Evolutionary conservation across 2,888 invertebrate genomes (phyloP).

Genomic region (Sesia apiformis): DNA sequence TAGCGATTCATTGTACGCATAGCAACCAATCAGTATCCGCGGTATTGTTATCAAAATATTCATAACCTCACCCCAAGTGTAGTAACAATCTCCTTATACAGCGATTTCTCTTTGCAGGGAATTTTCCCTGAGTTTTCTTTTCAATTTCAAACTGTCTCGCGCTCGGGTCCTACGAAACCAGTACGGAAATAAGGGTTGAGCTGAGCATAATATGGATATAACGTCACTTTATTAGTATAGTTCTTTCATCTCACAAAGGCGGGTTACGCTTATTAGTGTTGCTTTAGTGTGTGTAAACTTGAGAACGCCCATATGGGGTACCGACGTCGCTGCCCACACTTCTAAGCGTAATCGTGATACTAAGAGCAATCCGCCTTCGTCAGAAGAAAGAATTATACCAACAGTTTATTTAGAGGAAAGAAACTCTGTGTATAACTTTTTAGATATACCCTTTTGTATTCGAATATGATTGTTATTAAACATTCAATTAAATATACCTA

Average conservation of each 20-base stretch:
- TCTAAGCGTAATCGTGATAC: too few relatives aligned
- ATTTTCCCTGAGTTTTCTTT: constrained; percentile 10
- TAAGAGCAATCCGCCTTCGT: too few relatives aligned
- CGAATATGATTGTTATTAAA: too few relatives aligned
- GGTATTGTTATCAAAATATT: constrained; percentile 9
- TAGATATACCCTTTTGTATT: too few relatives aligned
- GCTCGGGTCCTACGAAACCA: constrained; percentile 35
- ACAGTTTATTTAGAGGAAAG: neutral
- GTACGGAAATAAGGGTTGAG: constrained; percentile 38
- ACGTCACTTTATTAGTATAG: neutral
- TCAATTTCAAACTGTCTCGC: constrained; percentile 54
- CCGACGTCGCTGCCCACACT: too few relatives aligned
- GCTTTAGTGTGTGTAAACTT: neutral
- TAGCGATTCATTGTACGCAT: neutral
- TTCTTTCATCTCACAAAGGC: too few relatives aligned
- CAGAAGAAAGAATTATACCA: too few relatives aligned
- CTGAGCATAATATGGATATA: constrained; percentile 21
- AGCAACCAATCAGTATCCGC: neutral
- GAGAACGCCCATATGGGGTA: too few relatives aligned
- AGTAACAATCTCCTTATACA: constrained; percentile 3
- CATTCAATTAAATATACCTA: too few relatives aligned
- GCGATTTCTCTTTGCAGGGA: constrained; percentile 5
- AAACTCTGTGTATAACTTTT: too few relatives aligned
- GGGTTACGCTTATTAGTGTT: too few relatives aligned
- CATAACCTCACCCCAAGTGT: constrained; percentile 6